These are phyloP conservation scores for Calliphora vomitoria DNA, from an alignment of 2,888 invertebrate species.

Conservation along the genomic window DNA sequence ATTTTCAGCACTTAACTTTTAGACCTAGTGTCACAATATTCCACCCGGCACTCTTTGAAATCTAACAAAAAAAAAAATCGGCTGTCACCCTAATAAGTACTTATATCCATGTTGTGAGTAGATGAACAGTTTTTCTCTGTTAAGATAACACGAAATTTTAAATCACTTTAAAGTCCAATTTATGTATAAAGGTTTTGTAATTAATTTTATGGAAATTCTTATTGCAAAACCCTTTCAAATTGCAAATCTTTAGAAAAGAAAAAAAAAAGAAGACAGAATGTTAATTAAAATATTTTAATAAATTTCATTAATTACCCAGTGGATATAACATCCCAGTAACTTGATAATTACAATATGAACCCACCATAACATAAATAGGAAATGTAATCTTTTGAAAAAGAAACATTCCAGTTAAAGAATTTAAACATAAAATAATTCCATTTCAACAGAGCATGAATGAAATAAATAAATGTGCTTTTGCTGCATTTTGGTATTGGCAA, in stretches of 20 bases:
- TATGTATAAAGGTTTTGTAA: constrained; percentile 27
- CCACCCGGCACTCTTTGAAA: too few species aligned
- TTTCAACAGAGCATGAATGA: constrained; percentile 38
- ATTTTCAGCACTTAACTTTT: too few species aligned
- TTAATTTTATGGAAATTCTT: constrained; percentile 39
- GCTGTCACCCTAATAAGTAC: too few species aligned
- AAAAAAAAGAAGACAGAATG: constrained; percentile 44
- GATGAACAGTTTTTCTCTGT: too few species aligned
- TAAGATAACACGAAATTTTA: not conserved
- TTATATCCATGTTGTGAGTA: too few species aligned
- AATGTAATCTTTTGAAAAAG: constrained; percentile 46
- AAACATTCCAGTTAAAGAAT: constrained; percentile 18
- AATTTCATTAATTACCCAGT: constrained; percentile 70
- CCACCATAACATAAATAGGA: constrained; percentile 39
- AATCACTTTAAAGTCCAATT: constrained; percentile 27
- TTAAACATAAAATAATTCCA: constrained; percentile 27
- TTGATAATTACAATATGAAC: constrained; percentile 3
- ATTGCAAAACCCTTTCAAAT: constrained; percentile 16
- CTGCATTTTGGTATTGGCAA: constrained; percentile 76
- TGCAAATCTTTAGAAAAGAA: constrained; percentile 36
- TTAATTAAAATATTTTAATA: constrained; percentile 74
- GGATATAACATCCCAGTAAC: constrained; percentile 25
- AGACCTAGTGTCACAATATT: too few species aligned
- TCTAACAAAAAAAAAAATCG: too few species aligned
- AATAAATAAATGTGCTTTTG: not conserved